Evolutionary conservation across 2,888 invertebrate species (phyloP).

Genomic region (Scrobipalpa atriplicella): DNA sequence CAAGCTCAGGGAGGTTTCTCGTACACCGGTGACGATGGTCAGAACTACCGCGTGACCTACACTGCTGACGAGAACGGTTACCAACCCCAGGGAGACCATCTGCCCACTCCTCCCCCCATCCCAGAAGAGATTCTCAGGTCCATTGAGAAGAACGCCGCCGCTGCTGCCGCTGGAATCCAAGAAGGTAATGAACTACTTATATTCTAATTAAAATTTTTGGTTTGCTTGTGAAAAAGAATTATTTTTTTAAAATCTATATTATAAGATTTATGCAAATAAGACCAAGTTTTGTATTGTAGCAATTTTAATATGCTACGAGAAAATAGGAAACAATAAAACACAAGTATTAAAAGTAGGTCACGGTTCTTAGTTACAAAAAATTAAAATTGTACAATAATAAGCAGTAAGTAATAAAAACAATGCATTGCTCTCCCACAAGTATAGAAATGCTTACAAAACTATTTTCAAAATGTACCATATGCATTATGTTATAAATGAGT

Average conservation of each 20-base stretch:
- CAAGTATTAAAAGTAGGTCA: neutral
- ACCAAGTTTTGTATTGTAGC: too few relatives aligned
- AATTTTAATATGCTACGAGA: too few relatives aligned
- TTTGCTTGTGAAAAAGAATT: too few relatives aligned
- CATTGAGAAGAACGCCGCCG: slow-evolving; percentile 69
- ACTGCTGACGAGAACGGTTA: slow-evolving; percentile 78
- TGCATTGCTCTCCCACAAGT: too few relatives aligned
- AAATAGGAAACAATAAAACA: too few relatives aligned
- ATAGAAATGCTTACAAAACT: too few relatives aligned
- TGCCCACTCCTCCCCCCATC: slow-evolving; percentile 74
- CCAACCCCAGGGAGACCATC: slow-evolving; percentile 68
- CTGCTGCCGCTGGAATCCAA: slow-evolving; percentile 74
- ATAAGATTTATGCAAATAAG: too few relatives aligned
- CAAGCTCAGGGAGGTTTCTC: slow-evolving; percentile 71
- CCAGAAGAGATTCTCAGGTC: slow-evolving; percentile 74
- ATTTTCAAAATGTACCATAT: too few relatives aligned
- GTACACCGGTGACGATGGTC: slow-evolving; percentile 74
- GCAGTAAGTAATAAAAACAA: too few relatives aligned
- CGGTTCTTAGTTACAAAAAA: neutral
- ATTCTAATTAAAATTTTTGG: too few relatives aligned
- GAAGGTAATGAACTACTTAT: slow-evolving; percentile 74
- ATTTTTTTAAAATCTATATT: too few relatives aligned
- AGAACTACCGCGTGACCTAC: slow-evolving; percentile 66
- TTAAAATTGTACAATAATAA: too few relatives aligned
- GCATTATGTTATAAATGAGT: neutral